A percentile compares a stretch with the other conserved stretches of the same genome.
Evolutionary conservation across 1,140 invertebrate genomes (phyloP).

Genomic region (Zeugodacus cucurbitae): DNA sequence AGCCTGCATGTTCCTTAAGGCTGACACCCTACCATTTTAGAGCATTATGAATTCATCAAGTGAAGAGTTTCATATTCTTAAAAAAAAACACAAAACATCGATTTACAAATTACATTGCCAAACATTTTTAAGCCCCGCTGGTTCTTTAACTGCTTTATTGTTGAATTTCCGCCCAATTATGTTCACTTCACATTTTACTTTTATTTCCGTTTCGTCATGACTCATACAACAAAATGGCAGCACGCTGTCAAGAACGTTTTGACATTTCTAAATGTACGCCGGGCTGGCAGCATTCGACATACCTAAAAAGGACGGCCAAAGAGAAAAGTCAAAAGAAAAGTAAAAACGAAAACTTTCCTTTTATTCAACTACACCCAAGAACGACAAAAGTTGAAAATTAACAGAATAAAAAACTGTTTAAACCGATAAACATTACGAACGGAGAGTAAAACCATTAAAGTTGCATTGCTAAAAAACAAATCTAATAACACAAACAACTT

Average conservation of each 20-base stretch:
- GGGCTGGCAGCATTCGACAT: neutral
- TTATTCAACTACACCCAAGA: conserved; percentile 41
- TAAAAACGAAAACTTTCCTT: conserved; percentile 37
- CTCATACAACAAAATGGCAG: neutral
- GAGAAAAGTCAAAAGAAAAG: conserved; percentile 38
- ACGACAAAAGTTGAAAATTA: conserved; percentile 35
- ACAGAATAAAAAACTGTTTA: conserved; percentile 5
- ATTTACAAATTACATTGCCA: no score
- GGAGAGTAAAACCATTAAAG: neutral
- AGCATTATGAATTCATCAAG: no score
- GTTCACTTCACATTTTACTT: neutral
- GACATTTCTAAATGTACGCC: neutral
- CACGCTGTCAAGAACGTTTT: neutral
- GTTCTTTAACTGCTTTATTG: neutral
- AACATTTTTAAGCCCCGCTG: neutral
- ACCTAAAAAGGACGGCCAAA: neutral
- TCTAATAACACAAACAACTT: neutral
- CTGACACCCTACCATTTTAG: no score
- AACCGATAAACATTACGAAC: neutral
- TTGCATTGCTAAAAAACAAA: neutral
- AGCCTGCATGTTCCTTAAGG: no score
- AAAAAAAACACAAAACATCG: no score
- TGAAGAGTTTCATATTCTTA: no score
- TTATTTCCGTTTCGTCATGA: neutral
- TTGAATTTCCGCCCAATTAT: neutral